A percentile compares a stretch with the other conserved stretches of the same genome.
These are phyloP conservation scores for Climacteris rufus DNA, from an alignment of 2,113 vertebrate genomes.

Conservation along the genomic window DNA sequence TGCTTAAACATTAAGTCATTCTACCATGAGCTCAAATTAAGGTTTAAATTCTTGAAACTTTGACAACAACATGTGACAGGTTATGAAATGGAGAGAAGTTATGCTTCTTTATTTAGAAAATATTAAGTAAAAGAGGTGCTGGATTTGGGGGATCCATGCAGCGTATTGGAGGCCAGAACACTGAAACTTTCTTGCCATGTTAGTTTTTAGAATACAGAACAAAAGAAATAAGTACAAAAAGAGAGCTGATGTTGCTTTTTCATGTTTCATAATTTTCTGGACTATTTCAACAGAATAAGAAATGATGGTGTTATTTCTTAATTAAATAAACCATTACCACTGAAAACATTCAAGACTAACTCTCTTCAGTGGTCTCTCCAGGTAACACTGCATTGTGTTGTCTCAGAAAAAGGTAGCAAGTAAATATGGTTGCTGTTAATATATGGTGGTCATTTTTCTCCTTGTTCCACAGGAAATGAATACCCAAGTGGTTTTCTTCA, in stretches of 20 bases:
- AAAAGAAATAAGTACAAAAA: neutral
- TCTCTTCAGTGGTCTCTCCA: neutral
- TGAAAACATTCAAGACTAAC: neutral
- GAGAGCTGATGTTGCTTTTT: neutral
- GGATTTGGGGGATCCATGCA: neutral
- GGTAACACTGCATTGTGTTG: neutral
- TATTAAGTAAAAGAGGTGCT: neutral
- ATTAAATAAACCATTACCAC: neutral
- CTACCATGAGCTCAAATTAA: neutral
- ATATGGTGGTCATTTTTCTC: neutral
- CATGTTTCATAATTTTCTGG: neutral
- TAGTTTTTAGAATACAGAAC: neutral
- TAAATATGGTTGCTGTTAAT: neutral
- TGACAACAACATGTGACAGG: neutral
- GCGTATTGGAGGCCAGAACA: neutral
- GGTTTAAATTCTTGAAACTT: neutral
- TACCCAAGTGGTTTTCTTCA: neutral
- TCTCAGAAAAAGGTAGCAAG: neutral
- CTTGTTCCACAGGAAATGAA: neutral
- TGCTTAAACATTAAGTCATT: neutral
- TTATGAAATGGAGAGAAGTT: neutral
- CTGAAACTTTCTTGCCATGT: neutral
- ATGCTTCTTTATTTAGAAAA: neutral
- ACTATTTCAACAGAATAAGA: neutral
- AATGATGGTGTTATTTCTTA: neutral